Evolutionary conservation across 1,140 invertebrate species (phyloP), one percentile per base, ranked within the genome.

Genomic region (Lepidotrigona ventralis): DNA sequence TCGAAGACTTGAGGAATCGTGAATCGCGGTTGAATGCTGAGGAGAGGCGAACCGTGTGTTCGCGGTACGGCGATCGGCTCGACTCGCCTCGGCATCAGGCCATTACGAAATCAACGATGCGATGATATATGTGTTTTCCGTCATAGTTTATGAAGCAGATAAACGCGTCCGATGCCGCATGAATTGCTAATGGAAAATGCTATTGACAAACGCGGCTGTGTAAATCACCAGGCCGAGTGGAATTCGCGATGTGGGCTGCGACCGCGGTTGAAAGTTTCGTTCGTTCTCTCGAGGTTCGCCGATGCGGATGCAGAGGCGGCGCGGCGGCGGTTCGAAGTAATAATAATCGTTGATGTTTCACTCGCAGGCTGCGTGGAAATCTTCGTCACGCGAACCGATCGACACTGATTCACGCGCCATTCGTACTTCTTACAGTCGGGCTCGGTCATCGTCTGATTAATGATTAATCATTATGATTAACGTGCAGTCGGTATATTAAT

Each of bases 181-280:
- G 88, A 89, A 89, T 89, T 86, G 87, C 85, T 85, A 88, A 89
- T 89, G 85, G 87, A 86, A 79, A 86, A 86, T 77, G 87, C 85
- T 85, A 82, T 88, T 86, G 83, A 88, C 79, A 88, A 88, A 86
- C 81, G 56, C 56, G 70, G 72, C 70, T 84, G 70, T 66, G 81
- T 88, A 89, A 89, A 89, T 89, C 88, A 89, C 78, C 63, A 39
- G 73, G 68, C 46, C 33, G 76, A 56, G 54, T 79, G 82, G 82
- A 66, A 83, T 83, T 79, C 70, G 69, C 82, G 46, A 83, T 66
- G 82, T 83, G 77, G 82, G 82, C 77, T 73, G 77, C 81, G 69
- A 76, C 58, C 39, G 26, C 82, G 6, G 56, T 73, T 64, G 63
- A 56, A 72, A 79, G 26, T 79, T 79, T 79, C 76, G 75, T 68